A percentile compares a stretch with the other conserved stretches of the same genome.
These are phyloP conservation scores for Automeris io DNA, from an alignment of 2,888 invertebrate genomes.

Conservation along the genomic window DNA sequence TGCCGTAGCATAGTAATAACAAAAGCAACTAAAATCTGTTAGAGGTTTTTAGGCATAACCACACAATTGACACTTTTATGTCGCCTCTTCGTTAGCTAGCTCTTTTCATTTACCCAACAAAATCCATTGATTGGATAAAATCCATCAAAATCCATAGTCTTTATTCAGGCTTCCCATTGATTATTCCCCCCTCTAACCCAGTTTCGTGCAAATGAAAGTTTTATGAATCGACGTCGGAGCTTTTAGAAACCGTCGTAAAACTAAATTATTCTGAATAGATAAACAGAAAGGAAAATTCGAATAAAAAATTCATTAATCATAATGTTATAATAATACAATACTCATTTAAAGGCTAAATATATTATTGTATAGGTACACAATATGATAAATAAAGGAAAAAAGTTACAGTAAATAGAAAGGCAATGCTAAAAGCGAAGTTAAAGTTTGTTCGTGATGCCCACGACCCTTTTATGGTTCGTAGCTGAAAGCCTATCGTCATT, in stretches of 20 bases:
- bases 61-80: conserved; percentile 24
- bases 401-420: conserved; percentile 15
- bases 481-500: conserved; percentile 17
- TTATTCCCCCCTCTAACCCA: conserved; percentile 30
- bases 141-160: conserved; percentile 38
- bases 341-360: background rate
- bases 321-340: conserved; percentile 14
- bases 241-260: conserved; percentile 24
- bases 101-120: conserved; percentile 46
- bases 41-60: conserved; percentile 17
- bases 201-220: conserved; percentile 35
- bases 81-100: conserved; percentile 40
- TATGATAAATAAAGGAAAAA: background rate
- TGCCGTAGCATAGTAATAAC: conserved; percentile 16
- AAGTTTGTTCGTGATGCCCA: conserved; percentile 30
- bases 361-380: background rate
- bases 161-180: conserved; percentile 36
- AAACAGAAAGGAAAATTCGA: conserved; percentile 16
- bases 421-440: conserved; percentile 43
- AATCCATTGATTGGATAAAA: conserved; percentile 50
- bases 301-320: conserved; percentile 22
- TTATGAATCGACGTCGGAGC: conserved; percentile 27
- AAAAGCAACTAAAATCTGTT: conserved; percentile 53
- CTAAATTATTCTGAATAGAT: conserved; percentile 25
- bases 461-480: conserved; percentile 16